A percentile compares a stretch with the other conserved stretches of the same genome.
phyloP scores from a whole-genome alignment of 2,888 invertebrate species.

The Ormia ochracea region DNA sequence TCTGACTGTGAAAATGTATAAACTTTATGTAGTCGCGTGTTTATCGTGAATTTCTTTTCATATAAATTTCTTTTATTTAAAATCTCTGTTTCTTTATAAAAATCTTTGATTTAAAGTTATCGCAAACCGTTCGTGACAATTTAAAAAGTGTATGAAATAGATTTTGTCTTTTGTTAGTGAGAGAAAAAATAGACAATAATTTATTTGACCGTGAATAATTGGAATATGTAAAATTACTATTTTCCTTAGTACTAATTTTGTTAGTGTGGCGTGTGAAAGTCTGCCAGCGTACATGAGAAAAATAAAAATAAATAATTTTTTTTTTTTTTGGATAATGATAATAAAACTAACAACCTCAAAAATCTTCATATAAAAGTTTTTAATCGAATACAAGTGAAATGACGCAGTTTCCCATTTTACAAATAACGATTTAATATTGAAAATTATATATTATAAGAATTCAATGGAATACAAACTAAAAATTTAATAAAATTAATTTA shows the following conservation, averaged over 20 bases:
- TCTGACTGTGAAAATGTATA: slow-evolving; percentile 74
- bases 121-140: slow-evolving; percentile 1
- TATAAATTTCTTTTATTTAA: neutral
- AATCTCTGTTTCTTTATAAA: slow-evolving; percentile 12
- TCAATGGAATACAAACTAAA: neutral
- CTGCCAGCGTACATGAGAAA: slow-evolving; percentile 26
- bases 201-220: slow-evolving; percentile 46
- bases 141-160: slow-evolving; percentile 12
- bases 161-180: neutral
- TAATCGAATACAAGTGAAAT: neutral
- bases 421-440: neutral
- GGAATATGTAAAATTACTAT: neutral
- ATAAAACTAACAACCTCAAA: slow-evolving; percentile 1
- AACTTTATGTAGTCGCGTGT: slow-evolving; percentile 64
- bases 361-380: neutral
- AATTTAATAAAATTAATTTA: neutral
- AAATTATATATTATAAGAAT: neutral
- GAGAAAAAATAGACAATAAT: slow-evolving; percentile 4
- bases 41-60: slow-evolving; percentile 56
- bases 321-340: slow-evolving; percentile 10
- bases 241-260: neutral
- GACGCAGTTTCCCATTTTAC: slow-evolving; percentile 38
- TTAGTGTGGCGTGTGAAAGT: slow-evolving; percentile 36
- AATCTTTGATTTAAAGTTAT: neutral
- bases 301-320: neutral